These are phyloP conservation scores for Rhynchonycteris naso DNA, from an alignment of 2,797 vertebrate species.

Conservation along the genomic window DNA sequence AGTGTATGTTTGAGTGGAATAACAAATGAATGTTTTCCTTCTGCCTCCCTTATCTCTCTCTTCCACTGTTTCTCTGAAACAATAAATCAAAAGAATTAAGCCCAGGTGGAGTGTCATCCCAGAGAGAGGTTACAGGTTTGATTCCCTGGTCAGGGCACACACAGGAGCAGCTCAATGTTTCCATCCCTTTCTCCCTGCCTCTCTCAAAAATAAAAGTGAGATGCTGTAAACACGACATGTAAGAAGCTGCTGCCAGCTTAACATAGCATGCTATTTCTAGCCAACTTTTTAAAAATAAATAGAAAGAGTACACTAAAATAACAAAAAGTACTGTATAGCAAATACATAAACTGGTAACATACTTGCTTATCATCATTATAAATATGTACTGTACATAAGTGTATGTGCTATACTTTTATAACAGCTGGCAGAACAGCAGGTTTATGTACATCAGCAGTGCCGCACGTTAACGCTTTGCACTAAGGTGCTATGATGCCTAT, in stretches of 20 bases:
- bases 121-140: too few species aligned
- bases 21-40: too few species aligned
- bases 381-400: background rate
- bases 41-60: too few species aligned
- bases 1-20: too few species aligned
- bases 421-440: background rate
- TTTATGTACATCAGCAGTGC: background rate
- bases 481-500: background rate
- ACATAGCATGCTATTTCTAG: background rate
- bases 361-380: background rate
- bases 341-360: background rate
- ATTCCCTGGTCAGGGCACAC: too few species aligned
- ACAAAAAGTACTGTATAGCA: background rate
- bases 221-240: background rate
- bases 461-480: background rate
- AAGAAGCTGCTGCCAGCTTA: background rate
- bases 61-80: too few species aligned
- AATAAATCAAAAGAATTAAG: too few species aligned
- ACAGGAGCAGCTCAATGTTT: too few species aligned
- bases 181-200: too few species aligned
- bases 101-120: too few species aligned
- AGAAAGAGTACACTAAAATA: background rate
- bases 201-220: background rate
- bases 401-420: background rate
- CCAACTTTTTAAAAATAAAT: background rate